Conservation (phyloP, 1,140 invertebrate genomes). For the Oppia nitens region DNA sequence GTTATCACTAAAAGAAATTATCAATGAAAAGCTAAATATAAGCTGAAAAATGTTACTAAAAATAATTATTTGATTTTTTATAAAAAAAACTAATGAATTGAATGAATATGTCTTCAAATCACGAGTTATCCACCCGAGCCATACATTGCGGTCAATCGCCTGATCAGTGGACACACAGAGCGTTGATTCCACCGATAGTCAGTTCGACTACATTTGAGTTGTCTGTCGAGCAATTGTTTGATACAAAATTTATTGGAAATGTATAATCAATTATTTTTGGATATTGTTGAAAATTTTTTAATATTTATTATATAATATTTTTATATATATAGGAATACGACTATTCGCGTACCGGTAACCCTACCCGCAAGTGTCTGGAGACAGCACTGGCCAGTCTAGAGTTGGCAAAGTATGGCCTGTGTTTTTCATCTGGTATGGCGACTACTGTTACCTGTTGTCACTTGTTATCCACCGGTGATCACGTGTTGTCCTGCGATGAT, state of each 20-base stretch:
- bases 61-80: too few relatives aligned
- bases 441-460: constrained; percentile 55
- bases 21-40: too few relatives aligned
- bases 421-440: constrained; percentile 78
- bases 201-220: constrained; percentile 88
- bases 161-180: constrained; percentile 20
- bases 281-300: constrained; percentile 1
- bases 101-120: too few relatives aligned
- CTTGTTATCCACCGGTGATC: constrained; percentile 65
- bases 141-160: constrained; percentile 71
- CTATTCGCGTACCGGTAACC: constrained; percentile 87
- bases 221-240: constrained; percentile 54
- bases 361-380: constrained; percentile 73
- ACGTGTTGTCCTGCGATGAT: constrained; percentile 79
- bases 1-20: too few relatives aligned
- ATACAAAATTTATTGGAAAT: constrained; percentile 35
- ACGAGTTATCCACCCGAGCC: constrained; percentile 57
- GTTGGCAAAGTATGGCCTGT: constrained; percentile 63
- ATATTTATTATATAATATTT: neutral
- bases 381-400: constrained; percentile 76
- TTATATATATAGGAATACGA: constrained; percentile 62
- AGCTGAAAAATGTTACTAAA: too few relatives aligned
- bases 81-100: too few relatives aligned
- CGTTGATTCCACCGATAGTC: constrained; percentile 74
- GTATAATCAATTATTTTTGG: neutral